Conservation (phyloP, 2,797 vertebrate genomes). For the Varecia variegata region DNA sequence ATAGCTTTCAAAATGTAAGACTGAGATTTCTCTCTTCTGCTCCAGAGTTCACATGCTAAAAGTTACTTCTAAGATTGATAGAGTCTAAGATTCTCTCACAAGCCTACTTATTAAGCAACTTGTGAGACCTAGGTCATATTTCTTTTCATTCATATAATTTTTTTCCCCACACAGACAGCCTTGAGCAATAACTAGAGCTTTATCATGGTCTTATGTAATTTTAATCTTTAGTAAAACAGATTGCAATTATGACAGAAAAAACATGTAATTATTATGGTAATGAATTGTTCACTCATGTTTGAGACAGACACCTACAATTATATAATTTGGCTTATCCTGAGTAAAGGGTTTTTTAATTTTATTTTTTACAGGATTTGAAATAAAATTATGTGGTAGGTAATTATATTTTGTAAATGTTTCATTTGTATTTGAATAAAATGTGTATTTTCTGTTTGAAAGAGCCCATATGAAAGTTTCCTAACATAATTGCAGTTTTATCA, state of each 20-base stretch:
- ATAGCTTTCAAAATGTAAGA: not conserved
- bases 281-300: not conserved
- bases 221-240: conserved; percentile 10
- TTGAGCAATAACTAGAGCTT: not conserved
- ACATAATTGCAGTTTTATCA: not conserved
- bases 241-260: not conserved
- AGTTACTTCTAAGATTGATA: not conserved
- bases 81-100: not conserved
- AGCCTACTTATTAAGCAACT: not conserved
- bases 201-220: not conserved
- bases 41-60: not conserved
- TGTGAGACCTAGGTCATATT: not conserved
- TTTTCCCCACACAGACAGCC: not conserved
- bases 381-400: not conserved
- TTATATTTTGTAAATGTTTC: not conserved
- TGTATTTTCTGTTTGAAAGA: not conserved
- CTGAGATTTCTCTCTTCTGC: not conserved
- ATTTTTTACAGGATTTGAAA: not conserved
- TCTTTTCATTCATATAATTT: not conserved
- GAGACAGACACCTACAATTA: not conserved
- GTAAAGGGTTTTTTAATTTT: not conserved
- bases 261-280: not conserved
- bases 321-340: conserved; percentile 2
- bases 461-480: not conserved
- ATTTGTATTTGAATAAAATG: not conserved